Evolutionary conservation across 2,888 invertebrate genomes (phyloP).

Genomic region (Dryobota labecula): DNA sequence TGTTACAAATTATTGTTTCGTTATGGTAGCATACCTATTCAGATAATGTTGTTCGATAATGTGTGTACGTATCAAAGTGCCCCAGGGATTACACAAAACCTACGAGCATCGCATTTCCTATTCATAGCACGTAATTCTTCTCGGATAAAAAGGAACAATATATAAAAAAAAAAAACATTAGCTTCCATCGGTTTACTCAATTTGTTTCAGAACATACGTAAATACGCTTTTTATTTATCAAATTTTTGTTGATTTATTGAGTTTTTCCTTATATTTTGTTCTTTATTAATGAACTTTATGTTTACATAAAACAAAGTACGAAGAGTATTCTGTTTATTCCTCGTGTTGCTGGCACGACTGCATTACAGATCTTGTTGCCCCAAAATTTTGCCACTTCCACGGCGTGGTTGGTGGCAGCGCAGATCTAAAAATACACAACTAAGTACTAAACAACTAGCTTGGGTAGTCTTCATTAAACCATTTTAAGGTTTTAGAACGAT

Average conservation of each 20-base stretch:
- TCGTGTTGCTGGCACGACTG: no score
- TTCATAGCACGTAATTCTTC: constrained; percentile 1
- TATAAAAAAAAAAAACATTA: constrained; percentile 25
- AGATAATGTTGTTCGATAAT: neutral
- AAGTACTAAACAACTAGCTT: no score
- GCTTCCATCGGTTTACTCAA: constrained; percentile 9
- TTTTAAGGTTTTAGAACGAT: no score
- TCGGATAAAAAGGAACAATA: constrained; percentile 2
- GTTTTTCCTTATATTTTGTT: neutral
- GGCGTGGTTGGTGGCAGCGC: no score
- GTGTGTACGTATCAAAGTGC: constrained; percentile 4
- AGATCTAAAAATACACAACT: no score
- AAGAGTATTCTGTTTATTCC: no score
- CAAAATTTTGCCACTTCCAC: no score
- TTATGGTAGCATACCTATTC: neutral
- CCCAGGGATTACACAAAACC: constrained; percentile 9
- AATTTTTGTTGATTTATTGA: neutral
- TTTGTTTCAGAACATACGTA: constrained; percentile 3
- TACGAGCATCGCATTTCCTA: neutral
- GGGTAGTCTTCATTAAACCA: neutral
- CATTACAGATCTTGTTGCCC: no score
- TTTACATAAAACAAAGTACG: neutral
- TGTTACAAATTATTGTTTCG: neutral
- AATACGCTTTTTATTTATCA: constrained; percentile 7
- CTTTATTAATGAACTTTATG: neutral